phyloP scores from a whole-genome alignment of 2,113 vertebrate species.

The Okapia johnstoni region DNA sequence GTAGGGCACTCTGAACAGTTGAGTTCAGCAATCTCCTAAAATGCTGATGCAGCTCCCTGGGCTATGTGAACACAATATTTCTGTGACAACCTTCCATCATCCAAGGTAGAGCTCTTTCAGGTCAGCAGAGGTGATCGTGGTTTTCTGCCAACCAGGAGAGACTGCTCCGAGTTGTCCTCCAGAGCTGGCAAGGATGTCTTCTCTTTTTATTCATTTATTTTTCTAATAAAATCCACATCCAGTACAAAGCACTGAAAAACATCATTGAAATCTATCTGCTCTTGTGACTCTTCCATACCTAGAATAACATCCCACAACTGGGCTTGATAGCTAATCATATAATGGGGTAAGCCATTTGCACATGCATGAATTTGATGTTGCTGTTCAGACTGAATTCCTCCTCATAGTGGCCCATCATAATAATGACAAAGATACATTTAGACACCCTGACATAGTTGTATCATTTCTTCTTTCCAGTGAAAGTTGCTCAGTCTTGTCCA shows the following conservation, averaged over 20 bases:
- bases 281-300: background rate
- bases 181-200: background rate
- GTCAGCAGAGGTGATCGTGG: constrained; percentile 43
- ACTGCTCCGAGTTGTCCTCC: constrained; percentile 44
- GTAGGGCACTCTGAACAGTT: constrained; percentile 41
- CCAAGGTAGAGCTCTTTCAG: constrained; percentile 59
- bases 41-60: constrained; percentile 64
- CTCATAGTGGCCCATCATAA: background rate
- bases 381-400: background rate
- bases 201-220: background rate
- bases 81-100: constrained; percentile 59
- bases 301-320: background rate
- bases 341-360: background rate
- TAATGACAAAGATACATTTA: background rate
- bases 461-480: background rate
- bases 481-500: background rate
- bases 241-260: background rate
- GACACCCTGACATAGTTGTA: background rate
- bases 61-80: constrained; percentile 65
- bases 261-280: background rate
- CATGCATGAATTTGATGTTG: background rate
- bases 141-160: constrained; percentile 56
- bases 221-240: constrained; percentile 45
- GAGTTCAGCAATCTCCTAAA: constrained; percentile 64
- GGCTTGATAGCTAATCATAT: background rate